Evolutionary conservation across 2,113 vertebrate species (phyloP).

Genomic region (Phylloscopus whistleri): DNA sequence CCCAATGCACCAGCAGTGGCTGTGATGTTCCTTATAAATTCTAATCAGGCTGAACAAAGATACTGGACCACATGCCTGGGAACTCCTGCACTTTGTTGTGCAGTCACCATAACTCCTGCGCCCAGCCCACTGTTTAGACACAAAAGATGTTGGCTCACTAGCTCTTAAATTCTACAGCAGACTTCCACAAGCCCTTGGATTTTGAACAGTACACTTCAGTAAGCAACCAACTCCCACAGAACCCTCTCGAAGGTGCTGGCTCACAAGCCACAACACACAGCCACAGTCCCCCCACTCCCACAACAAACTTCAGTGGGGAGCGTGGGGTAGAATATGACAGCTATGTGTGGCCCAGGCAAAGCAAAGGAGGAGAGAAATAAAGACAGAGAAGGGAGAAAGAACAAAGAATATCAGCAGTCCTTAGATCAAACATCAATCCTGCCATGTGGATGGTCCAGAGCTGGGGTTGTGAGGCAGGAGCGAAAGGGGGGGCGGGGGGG

Average conservation of each 20-base stretch:
- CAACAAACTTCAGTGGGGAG: not conserved
- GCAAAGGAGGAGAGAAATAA: not conserved
- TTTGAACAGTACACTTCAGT: not conserved
- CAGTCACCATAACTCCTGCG: not conserved
- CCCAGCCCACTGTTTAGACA: not conserved
- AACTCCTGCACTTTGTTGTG: not conserved
- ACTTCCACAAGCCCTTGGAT: not conserved
- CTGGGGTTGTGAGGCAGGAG: not conserved
- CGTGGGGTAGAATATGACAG: not conserved
- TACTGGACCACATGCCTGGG: not conserved
- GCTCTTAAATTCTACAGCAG: not conserved
- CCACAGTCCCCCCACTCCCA: not conserved
- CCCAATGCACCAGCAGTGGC: too few species aligned
- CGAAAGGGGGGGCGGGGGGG: not conserved
- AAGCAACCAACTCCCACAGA: not conserved
- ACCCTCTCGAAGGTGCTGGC: not conserved
- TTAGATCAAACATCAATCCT: fast-evolving
- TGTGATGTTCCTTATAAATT: not conserved
- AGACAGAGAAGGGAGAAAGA: not conserved
- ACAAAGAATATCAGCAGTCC: not conserved
- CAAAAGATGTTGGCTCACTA: not conserved
- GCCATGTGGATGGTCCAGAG: not conserved
- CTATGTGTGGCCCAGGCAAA: not conserved
- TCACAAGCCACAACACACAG: not conserved
- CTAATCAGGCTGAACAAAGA: not conserved